Evolutionary conservation across 1,140 invertebrate genomes (phyloP), one percentile per base, ranked within the genome.

Genomic region (Ruditapes philippinarum): DNA sequence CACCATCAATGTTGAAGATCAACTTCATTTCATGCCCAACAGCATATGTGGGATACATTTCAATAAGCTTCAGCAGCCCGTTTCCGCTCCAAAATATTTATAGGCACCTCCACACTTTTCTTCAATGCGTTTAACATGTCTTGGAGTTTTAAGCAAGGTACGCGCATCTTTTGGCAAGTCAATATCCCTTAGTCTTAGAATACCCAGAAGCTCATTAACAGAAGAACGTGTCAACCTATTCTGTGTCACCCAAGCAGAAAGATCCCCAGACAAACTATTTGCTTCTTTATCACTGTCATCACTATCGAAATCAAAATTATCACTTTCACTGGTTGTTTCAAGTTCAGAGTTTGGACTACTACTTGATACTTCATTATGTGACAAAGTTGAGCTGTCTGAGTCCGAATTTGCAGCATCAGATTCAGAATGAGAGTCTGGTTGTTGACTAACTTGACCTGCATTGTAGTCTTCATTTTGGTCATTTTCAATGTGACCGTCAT

Each of bases 31-130:
- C 22, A 36, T 54, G 11, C 11, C 40, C 68, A 65, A 49, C 49
- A 22, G 4, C 42, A 28, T 4, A n/a, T 7, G 19, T 17, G 11
- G 79, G 51, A 22, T 80, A 4, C 9, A n/a, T 33, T 19, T 5
- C 12, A 14, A 92, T 11, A 40, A 86, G 42, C 62, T 87, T 89
- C 25, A 51, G 19, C 12, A 89, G 19, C 1, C 60, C 84, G 22
- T 54, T 80, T 40, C n/a, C 28, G 91, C 74, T 40, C 87, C 89
- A 74, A 91, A 83, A 70, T 87, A 88, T 11, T 74, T 84, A 42
- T 91, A 91, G n/a, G 88, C 36, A 17, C 89, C 89, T 17, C 87
- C 89, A 90, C 89, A 89, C 76, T 88, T 89, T 82, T 89, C 74
- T 33, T 36, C 31, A 14, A 45, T n/a, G n/a, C n/a, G n/a, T 12